Conservation (phyloP, 2,888 invertebrate species). For the Noctua janthe region DNA sequence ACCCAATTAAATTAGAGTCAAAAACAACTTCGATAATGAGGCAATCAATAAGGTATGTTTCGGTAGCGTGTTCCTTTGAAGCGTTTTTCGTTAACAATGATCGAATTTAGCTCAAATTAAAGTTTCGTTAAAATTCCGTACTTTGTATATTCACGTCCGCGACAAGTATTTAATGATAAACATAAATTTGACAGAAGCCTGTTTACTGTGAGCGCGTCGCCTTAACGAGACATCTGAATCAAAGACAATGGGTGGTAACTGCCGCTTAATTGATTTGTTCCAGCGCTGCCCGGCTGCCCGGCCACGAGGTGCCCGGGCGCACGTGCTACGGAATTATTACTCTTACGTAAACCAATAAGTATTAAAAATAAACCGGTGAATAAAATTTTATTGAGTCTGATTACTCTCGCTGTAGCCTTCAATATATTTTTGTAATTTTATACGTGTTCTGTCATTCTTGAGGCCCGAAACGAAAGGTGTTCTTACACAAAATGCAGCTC, state of each 20-base stretch:
- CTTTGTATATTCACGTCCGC: conserved; percentile 71
- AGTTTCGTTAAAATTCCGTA: conserved; percentile 85
- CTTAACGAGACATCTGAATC: conserved; percentile 85
- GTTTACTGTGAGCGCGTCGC: conserved; percentile 72
- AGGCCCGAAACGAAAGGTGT: conserved; percentile 58
- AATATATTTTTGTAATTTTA: conserved; percentile 58
- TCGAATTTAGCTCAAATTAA: conserved; percentile 80
- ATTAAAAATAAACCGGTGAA: conserved; percentile 56
- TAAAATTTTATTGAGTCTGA: conserved; percentile 60
- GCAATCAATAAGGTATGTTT: conserved; percentile 78
- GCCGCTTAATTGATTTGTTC: conserved; percentile 81
- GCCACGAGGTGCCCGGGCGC: conserved; percentile 43
- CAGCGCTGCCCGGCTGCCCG: conserved; percentile 47
- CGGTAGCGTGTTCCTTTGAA: conserved; percentile 68
- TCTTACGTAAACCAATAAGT: conserved; percentile 58
- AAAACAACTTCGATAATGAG: conserved; percentile 80
- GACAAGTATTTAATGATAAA: conserved; percentile 81
- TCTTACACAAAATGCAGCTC: conserved; percentile 49
- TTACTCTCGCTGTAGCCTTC: conserved; percentile 60
- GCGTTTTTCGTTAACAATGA: conserved; percentile 77
- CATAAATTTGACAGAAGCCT: conserved; percentile 82
- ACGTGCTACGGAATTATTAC: conserved; percentile 62
- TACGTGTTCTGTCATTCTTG: conserved; percentile 60
- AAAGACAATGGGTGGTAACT: conserved; percentile 84
- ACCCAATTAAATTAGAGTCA: conserved; percentile 84